Percentiles rank a stretch among this genome's conserved stretches.
Conservation (phyloP, 2,113 vertebrate genomes). For the Neopipo cinnamomea region DNA sequence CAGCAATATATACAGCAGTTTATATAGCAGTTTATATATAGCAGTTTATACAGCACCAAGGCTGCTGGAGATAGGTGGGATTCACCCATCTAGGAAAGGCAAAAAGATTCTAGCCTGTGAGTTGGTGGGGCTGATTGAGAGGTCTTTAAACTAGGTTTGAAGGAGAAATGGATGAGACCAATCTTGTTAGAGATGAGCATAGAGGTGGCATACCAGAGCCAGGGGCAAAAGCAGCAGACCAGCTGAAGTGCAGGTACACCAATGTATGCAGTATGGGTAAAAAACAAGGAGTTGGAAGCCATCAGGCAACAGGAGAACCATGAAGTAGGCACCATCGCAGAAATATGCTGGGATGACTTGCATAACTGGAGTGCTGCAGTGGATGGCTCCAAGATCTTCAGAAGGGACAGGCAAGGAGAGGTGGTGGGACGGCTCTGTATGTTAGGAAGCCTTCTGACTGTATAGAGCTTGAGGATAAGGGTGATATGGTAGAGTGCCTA, state of each 20-base stretch:
- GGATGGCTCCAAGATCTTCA: background rate
- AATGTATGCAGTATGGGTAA: background rate
- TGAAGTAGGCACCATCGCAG: accelerated
- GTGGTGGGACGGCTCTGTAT: background rate
- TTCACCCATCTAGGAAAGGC: background rate
- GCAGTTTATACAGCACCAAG: background rate
- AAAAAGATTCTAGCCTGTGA: background rate
- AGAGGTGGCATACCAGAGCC: background rate
- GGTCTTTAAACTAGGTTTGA: background rate
- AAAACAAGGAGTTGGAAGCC: background rate
- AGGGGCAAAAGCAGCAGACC: background rate
- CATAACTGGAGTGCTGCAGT: background rate
- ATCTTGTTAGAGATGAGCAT: background rate
- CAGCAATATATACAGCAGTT: too few species aligned
- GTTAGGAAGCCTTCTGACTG: background rate
- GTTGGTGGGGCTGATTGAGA: background rate
- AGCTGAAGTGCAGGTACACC: background rate
- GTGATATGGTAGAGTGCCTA: background rate
- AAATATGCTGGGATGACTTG: accelerated
- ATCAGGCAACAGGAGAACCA: too few species aligned
- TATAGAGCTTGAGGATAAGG: background rate
- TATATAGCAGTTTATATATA: too few species aligned
- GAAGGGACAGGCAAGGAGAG: too few species aligned
- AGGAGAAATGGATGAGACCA: background rate
- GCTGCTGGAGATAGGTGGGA: background rate